Evolutionary conservation across 2,113 vertebrate genomes (phyloP).

Genomic region (Brevimyrus niger): DNA sequence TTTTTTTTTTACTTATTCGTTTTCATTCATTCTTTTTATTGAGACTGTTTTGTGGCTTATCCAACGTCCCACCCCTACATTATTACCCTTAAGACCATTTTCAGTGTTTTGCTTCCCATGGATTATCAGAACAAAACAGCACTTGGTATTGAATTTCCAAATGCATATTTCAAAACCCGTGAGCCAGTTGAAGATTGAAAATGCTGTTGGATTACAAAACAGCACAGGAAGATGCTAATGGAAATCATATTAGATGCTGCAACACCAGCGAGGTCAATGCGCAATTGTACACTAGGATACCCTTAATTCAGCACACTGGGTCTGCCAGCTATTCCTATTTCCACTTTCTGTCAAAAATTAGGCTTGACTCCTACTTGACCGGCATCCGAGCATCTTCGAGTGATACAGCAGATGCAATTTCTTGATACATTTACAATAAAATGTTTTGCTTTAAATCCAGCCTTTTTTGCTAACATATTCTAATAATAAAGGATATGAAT

Average conservation of each 20-base stretch:
- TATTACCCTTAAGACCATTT: neutral
- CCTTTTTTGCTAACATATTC: neutral
- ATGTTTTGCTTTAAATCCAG: neutral
- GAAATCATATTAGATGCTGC: neutral
- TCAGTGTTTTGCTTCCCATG: neutral
- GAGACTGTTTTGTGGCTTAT: neutral
- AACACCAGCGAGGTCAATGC: neutral
- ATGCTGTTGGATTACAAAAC: neutral
- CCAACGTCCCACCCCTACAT: neutral
- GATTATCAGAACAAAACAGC: neutral
- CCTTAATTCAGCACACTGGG: neutral
- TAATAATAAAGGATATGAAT: neutral
- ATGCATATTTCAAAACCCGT: neutral
- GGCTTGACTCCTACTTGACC: neutral
- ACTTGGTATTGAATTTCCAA: constrained; percentile 1
- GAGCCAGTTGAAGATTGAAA: neutral
- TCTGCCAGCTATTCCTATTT: neutral
- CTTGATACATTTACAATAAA: neutral
- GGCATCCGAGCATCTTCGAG: neutral
- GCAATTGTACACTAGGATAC: neutral
- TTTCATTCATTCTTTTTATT: neutral
- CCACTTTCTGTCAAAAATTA: neutral
- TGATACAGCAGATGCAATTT: neutral
- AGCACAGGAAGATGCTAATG: neutral
- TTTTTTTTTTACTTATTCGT: neutral